Base-by-base conservation (phyloP, 2,113 vertebrate species). In the Arenaria interpres region DNA sequence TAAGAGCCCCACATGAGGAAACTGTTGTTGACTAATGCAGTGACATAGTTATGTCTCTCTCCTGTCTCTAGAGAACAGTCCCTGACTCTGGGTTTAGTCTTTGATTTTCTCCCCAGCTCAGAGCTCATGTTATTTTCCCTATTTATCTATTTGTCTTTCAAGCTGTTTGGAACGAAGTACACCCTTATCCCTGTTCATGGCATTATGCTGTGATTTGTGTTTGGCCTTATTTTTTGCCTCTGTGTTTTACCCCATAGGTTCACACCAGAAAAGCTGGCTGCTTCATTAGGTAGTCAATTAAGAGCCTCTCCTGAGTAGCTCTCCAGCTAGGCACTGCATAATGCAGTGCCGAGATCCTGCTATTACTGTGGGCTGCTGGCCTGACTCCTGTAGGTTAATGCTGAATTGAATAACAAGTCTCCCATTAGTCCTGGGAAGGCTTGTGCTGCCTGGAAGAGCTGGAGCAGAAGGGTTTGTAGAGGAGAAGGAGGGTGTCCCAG, bases 231-330 rank as follows among this genome's bases (percentile, higher is more conserved):
- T 95, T 93, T 95, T 94, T 88, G n/a, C 76, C 24, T 88, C 76
- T 90, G 39, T 7, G 1, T 95, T 93, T 93, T 94, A 71, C 85
- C 90, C 83, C 88, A 74, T 80, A 90, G 88, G 88, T 95, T 97
- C 92, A 83, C 75, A 88, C 85, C 79, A 95, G 88, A 94, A 90
- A 93, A 94, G 72, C 93, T 96, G 85, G 85, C 88, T 77, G 92
- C 82, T 92, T 96, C 93, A 90, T 96, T 96, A 93, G 94, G 72
- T 72, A 95, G 93, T 96, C 96, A 96, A 93, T 97, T 96, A 96
- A 96, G 73, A 96, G 79, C 76, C 92, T 86, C 78, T 96, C 83
- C 88, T 90, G 90, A 90, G 92, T 43, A 90, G 90, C 85, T 96
- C 92, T 98, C 96, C 96, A 96, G 96, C 96, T 96, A 94, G 95